phyloP scores from a whole-genome alignment of 2,888 invertebrate species.

The Criorhina ranunculi region DNA sequence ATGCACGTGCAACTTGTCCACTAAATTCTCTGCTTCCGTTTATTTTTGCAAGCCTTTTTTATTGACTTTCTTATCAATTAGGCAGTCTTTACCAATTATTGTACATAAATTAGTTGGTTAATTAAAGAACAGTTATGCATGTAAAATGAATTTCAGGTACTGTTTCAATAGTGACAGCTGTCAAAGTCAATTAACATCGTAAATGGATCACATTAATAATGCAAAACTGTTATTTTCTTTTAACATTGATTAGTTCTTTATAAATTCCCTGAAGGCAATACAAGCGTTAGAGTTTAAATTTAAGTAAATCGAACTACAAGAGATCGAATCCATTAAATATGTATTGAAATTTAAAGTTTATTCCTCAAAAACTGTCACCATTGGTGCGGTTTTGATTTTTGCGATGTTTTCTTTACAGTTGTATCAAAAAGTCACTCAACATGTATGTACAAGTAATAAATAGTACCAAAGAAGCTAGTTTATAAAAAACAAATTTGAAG shows the following conservation, averaged over 20 bases:
- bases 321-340: slow-evolving; percentile 34
- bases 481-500: no score
- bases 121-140: not conserved
- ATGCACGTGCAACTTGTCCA: no score
- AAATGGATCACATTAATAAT: slow-evolving; percentile 19
- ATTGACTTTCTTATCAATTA: not conserved
- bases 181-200: slow-evolving; percentile 15
- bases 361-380: not conserved
- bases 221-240: slow-evolving; percentile 14
- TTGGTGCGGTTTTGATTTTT: no score
- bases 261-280: not conserved
- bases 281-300: no score
- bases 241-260: slow-evolving; percentile 1
- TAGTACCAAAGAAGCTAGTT: no score
- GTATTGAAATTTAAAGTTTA: slow-evolving; percentile 19
- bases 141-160: not conserved
- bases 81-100: not conserved
- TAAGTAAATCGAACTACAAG: no score
- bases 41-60: no score
- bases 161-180: slow-evolving; percentile 9
- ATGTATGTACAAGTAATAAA: no score
- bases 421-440: no score
- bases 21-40: no score
- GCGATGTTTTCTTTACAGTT: no score
- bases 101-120: no score